Conservation (phyloP, 2,888 invertebrate genomes). For the Epinotia nisella region DNA sequence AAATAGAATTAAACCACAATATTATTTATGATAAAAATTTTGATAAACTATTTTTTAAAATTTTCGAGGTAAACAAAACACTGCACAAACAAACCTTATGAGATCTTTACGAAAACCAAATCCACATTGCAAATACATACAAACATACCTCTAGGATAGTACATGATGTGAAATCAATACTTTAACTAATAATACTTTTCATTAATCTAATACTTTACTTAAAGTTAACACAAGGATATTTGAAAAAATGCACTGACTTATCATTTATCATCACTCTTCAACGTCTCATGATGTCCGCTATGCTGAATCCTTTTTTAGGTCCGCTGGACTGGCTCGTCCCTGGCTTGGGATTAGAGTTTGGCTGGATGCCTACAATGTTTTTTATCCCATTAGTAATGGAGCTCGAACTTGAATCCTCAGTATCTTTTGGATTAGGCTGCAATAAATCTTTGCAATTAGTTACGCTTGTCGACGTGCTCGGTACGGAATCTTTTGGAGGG, state of each 20-base stretch:
- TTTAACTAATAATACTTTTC: conserved; percentile 80
- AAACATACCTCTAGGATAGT: conserved; percentile 73
- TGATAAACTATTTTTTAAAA: conserved; percentile 72
- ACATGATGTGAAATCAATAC: conserved; percentile 63
- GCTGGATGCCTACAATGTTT: conserved; percentile 82
- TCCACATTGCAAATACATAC: conserved; percentile 76
- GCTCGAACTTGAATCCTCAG: conserved; percentile 66
- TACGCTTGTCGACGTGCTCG: conserved; percentile 72
- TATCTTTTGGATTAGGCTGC: conserved; percentile 59
- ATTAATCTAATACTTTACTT: conserved; percentile 58
- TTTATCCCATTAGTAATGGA: conserved; percentile 80
- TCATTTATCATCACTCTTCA: conserved; percentile 65
- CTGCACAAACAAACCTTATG: conserved; percentile 84
- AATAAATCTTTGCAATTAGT: conserved; percentile 68
- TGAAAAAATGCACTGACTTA: conserved; percentile 48
- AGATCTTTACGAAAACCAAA: conserved; percentile 85
- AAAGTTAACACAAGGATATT: conserved; percentile 50
- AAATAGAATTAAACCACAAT: conserved; percentile 47
- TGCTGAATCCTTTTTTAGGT: conserved; percentile 93
- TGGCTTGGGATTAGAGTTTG: conserved; percentile 77
- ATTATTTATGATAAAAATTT: conserved; percentile 42
- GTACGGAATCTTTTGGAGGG: conserved; percentile 76
- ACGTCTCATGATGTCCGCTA: conserved; percentile 96
- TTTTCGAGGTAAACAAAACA: conserved; percentile 84
- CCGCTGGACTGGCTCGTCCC: conserved; percentile 85